Base-by-base conservation (phyloP, 2,113 vertebrate genomes). In the Grammomys surdaster region DNA sequence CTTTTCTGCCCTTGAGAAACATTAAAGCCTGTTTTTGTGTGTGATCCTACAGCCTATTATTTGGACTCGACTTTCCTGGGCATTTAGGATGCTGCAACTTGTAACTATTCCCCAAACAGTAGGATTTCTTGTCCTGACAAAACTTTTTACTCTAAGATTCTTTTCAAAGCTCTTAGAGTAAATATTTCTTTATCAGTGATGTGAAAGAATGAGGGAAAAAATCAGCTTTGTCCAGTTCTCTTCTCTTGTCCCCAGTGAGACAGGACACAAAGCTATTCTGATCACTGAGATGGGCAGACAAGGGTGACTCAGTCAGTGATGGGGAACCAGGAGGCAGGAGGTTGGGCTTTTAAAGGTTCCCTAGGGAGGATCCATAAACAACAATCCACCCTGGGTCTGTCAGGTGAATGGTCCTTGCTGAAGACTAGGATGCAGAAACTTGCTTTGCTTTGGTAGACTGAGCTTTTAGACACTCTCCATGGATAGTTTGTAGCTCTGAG, bases 251-350 rank as follows among this genome's bases (percentile, higher is more conserved):
- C 69, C 26, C 40, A 89, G 75, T 56, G 82, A 91, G 75, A 93
- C 67, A 93, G 72, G 69, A n/a, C 22, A 92, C 9, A 69, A 58
- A 58, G n/a, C 36, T 8, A 9, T 65, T 56, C 40, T 93, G 78
- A 81, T 90, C 72, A 56, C 10, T 75, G 46, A 43, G n/a, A 77
- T 11, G 14, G 65, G 31, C 78, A 11, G 82, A 67, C 86, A 93
- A 58, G 40, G 69, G 67, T 91, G 92, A 95, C 77, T 95, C 91
- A 95, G 69, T 43, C 63, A 48, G 33, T 88, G 56, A 76, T 17
- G 6, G 17, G 31, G 48, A 5, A 28, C 36, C 69, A 48, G 89
- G 48, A 17, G 60, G 46, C 60, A 91, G 56, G 65, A 70, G 10
- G 48, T 56, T 46, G 46, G 67, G 20, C 46, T 86, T 63, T 85